phyloP scores from a whole-genome alignment of 2,888 invertebrate species.

The Spodoptera exigua region DNA sequence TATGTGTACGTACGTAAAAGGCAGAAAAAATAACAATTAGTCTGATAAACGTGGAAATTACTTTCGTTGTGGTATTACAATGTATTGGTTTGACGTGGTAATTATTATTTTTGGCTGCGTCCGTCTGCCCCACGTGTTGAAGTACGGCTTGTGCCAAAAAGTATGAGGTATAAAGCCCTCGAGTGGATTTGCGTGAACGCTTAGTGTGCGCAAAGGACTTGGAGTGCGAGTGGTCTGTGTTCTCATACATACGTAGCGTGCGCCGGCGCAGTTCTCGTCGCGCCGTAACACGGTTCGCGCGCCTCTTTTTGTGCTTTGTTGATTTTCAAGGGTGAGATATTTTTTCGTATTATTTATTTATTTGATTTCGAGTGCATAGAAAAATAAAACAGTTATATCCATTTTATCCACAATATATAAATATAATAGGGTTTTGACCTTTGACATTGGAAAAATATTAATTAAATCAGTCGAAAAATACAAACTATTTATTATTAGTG shows the following conservation, averaged over 20 bases:
- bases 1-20: conserved; percentile 11
- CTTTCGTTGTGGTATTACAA: conserved; percentile 41
- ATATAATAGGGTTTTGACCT: not conserved
- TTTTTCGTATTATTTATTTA: conserved; percentile 20
- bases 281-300: conserved; percentile 50
- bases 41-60: conserved; percentile 29
- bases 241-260: conserved; percentile 16
- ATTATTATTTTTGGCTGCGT: conserved; percentile 50
- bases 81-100: conserved; percentile 46
- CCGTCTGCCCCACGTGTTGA: conserved; percentile 46
- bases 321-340: conserved; percentile 47
- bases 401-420: no score
- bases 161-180: conserved; percentile 38
- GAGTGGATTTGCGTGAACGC: conserved; percentile 35
- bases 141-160: conserved; percentile 38
- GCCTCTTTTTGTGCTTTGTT: conserved; percentile 36
- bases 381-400: not conserved
- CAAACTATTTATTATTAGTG: no score
- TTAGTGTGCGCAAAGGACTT: conserved; percentile 49
- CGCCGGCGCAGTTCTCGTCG: conserved; percentile 52
- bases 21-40: conserved; percentile 3
- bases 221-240: conserved; percentile 29
- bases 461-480: no score
- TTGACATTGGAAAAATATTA: no score
- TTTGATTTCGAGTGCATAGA: not conserved